phyloP scores from a whole-genome alignment of 2,888 invertebrate species.

The Argyresthia goedartella region DNA sequence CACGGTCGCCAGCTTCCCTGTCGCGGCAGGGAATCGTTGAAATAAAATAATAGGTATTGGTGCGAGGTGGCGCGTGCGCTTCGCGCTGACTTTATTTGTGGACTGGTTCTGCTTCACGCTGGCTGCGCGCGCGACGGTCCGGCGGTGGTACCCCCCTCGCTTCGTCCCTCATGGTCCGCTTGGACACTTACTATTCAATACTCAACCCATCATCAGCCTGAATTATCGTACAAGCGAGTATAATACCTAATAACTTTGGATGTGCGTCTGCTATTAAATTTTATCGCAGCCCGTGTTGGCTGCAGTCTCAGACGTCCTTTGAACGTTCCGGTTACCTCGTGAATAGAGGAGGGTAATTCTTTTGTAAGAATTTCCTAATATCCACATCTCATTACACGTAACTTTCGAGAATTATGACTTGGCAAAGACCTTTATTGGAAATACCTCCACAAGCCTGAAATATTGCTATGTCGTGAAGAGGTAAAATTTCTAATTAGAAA shows the following conservation, averaged over 20 bases:
- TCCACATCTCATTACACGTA: conserved; percentile 69
- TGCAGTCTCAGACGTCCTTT: neutral
- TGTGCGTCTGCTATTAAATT: neutral
- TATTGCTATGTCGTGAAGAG: conserved; percentile 70
- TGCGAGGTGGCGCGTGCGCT: no score
- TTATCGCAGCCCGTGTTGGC: conserved; percentile 1
- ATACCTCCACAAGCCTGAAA: conserved; percentile 69
- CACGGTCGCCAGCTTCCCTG: no score
- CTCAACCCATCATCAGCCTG: no score
- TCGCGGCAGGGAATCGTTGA: no score
- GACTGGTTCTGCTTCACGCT: no score
- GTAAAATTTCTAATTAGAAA: conserved; percentile 70
- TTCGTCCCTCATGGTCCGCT: no score
- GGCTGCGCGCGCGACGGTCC: no score
- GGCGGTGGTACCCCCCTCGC: no score
- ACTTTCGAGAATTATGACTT: conserved; percentile 71
- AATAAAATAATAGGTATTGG: no score
- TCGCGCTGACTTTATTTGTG: no score
- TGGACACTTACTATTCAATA: no score
- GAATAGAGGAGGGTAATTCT: conserved; percentile 18
- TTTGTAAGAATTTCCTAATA: conserved; percentile 61
- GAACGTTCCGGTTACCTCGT: neutral
- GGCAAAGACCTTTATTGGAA: conserved; percentile 72
- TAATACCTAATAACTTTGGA: neutral
- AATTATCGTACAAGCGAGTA: no score